phyloP scores from a whole-genome alignment of 1,140 invertebrate species.

The Phymorhynchus buccinoides region DNA sequence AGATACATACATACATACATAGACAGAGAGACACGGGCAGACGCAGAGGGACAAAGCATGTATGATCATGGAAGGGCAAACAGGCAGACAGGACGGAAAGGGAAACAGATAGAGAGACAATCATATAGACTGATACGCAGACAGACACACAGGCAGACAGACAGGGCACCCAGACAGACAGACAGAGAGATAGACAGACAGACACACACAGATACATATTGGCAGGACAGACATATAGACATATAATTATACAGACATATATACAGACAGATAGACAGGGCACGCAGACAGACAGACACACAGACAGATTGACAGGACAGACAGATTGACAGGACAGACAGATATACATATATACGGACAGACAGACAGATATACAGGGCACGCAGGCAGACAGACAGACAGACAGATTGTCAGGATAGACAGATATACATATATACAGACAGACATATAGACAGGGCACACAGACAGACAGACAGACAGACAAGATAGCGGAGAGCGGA shows the following conservation, averaged over 20 bases:
- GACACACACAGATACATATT: slow-evolving; percentile 1
- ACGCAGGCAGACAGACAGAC: slow-evolving; percentile 3
- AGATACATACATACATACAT: too few relatives aligned
- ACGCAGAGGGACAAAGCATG: too few relatives aligned
- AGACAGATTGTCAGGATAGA: slow-evolving; percentile 32
- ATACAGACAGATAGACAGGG: not conserved
- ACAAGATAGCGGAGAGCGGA: too few relatives aligned
- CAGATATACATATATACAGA: slow-evolving; percentile 20
- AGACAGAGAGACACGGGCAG: too few relatives aligned
- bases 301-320: slow-evolving; percentile 12
- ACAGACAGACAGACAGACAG: slow-evolving; percentile 35
- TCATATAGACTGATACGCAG: too few relatives aligned
- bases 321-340: slow-evolving; percentile 26
- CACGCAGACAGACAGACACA: slow-evolving; percentile 39
- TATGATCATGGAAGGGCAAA: too few relatives aligned
- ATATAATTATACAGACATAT: too few relatives aligned
- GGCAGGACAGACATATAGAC: slow-evolving; percentile 34
- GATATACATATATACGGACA: slow-evolving; percentile 21
- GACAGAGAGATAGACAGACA: slow-evolving; percentile 29
- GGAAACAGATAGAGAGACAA: slow-evolving; percentile 26
- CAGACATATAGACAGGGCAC: not conserved
- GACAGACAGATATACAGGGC: too few relatives aligned
- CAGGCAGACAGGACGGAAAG: slow-evolving; percentile 26
- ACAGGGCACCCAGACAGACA: slow-evolving; percentile 10
- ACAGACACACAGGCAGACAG: slow-evolving; percentile 23